Evolutionary conservation across 2,113 vertebrate genomes (phyloP).

Genomic region (Deroptyus accipitrinus): DNA sequence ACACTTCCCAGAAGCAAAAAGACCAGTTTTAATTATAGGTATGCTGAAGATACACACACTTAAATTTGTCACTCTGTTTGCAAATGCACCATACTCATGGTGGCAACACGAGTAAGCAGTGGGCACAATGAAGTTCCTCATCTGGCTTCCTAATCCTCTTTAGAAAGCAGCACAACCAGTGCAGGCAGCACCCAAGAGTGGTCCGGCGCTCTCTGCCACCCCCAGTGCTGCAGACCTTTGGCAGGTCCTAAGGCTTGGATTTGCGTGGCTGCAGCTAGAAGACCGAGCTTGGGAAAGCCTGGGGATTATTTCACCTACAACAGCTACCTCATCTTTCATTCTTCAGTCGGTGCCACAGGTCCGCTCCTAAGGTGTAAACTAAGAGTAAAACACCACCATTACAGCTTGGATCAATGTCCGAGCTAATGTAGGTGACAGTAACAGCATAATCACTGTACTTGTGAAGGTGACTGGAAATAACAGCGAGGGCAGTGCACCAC

Average conservation of each 20-base stretch:
- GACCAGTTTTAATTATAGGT: constrained; percentile 42
- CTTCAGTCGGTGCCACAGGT: not conserved
- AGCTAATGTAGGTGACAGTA: not conserved
- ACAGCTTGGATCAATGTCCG: not conserved
- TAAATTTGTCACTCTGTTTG: not conserved
- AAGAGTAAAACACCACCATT: not conserved
- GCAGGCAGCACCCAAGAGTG: accelerated
- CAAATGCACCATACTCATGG: not conserved
- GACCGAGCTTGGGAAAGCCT: not conserved
- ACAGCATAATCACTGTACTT: not conserved
- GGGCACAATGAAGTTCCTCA: not conserved
- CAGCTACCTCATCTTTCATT: not conserved
- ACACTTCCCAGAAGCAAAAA: constrained; percentile 5
- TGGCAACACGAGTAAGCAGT: not conserved
- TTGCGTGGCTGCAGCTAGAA: not conserved
- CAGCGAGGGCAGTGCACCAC: not conserved
- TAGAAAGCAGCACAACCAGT: not conserved
- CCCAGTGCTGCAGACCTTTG: not conserved
- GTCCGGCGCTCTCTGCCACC: not conserved
- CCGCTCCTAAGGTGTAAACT: not conserved
- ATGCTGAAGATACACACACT: not conserved
- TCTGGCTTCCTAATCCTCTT: not conserved
- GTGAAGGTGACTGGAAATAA: not conserved
- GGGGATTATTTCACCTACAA: not conserved
- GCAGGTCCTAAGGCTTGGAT: not conserved